These are phyloP conservation scores for Ictalurus furcatus DNA, from an alignment of 2,113 vertebrate species.

Conservation along the genomic window DNA sequence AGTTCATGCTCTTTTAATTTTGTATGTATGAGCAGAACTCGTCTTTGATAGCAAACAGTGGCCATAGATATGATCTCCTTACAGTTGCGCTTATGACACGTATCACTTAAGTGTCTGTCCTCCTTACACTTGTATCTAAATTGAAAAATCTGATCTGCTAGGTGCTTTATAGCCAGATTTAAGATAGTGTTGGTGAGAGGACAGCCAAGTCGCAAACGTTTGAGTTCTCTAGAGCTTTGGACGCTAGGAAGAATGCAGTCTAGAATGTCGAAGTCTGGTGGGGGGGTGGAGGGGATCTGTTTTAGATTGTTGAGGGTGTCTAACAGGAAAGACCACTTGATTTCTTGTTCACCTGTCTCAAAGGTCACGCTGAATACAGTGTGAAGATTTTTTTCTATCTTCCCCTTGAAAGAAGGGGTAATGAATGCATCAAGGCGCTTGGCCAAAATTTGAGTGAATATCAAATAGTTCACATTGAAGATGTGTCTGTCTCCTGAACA, in stretches of 20 bases:
- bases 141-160: neutral
- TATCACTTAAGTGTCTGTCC: no score
- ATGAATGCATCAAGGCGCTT: neutral
- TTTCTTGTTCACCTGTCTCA: neutral
- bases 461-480: neutral
- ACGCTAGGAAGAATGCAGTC: neutral
- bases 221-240: neutral
- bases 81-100: no score
- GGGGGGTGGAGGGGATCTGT: neutral
- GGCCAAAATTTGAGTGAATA: neutral
- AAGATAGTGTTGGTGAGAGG: conserved; percentile 26
- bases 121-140: no score
- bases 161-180: conserved; percentile 9
- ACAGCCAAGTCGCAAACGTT: neutral
- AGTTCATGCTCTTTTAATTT: neutral
- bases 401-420: neutral
- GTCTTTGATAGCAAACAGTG: conserved; percentile 10
- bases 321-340: neutral
- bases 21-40: neutral
- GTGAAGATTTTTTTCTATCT: neutral
- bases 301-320: neutral
- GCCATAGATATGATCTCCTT: neutral
- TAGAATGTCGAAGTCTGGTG: neutral
- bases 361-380: neutral
- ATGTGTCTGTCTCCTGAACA: neutral